These are phyloP conservation scores for Cryptophagus acutangulus DNA, from an alignment of 2,888 invertebrate species.

Conservation along the genomic window DNA sequence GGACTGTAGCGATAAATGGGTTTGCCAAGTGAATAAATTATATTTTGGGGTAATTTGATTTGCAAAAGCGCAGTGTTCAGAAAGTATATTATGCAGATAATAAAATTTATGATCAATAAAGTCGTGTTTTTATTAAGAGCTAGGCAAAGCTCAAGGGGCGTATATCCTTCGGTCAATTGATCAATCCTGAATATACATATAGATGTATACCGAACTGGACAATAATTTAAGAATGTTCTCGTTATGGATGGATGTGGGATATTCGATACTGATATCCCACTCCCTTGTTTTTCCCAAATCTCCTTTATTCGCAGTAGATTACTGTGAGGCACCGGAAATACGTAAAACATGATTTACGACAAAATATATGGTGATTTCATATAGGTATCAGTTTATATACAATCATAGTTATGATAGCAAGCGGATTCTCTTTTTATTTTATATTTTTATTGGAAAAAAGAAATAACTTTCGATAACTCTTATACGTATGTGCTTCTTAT, in stretches of 20 bases:
- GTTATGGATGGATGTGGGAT: conserved; percentile 14
- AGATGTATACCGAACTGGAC: conserved; percentile 16
- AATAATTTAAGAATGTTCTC: conserved; percentile 22
- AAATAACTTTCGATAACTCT: conserved; percentile 27
- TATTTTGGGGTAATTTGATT: conserved; percentile 18
- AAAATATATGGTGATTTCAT: conserved; percentile 37
- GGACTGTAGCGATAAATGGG: conserved; percentile 14
- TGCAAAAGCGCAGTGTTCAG: conserved; percentile 21
- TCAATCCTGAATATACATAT: conserved; percentile 12
- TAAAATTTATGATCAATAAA: conserved; percentile 29
- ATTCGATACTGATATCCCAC: conserved; percentile 30
- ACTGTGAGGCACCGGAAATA: conserved; percentile 37
- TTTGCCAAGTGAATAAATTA: conserved; percentile 22
- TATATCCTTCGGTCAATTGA: conserved; percentile 20
- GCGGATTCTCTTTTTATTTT: conserved; percentile 20
- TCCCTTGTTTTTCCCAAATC: conserved; percentile 35
- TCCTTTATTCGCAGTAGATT: conserved; percentile 19
- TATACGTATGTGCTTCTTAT: conserved; percentile 13
- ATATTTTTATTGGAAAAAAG: conserved; percentile 25
- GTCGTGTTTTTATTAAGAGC: conserved; percentile 26
- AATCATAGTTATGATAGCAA: conserved; percentile 26
- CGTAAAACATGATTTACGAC: conserved; percentile 41
- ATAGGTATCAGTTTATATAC: conserved; percentile 37
- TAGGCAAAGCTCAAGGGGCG: conserved; percentile 19
- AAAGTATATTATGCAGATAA: conserved; percentile 26